Percentiles rank a stretch among this genome's conserved stretches.
These are phyloP conservation scores for Melospiza melodia DNA, from an alignment of 2,113 vertebrate genomes.

Conservation along the genomic window DNA sequence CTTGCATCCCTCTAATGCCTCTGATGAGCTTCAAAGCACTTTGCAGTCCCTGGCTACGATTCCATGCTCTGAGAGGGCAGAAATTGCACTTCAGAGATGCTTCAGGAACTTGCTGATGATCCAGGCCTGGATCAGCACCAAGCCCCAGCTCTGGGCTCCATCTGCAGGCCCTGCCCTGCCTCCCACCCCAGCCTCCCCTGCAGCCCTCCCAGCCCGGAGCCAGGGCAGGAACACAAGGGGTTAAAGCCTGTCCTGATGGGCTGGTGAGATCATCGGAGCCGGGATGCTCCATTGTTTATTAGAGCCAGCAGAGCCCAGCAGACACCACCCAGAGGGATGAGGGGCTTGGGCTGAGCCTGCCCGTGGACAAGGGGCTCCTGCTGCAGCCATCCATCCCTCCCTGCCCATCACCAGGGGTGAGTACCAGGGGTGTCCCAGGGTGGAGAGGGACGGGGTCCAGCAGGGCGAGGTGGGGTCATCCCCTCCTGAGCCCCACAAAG, in stretches of 20 bases:
- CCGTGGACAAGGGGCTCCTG: neutral
- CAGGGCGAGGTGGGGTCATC: rapidly evolving
- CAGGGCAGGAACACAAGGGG: slow-evolving; percentile 22
- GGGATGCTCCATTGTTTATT: slow-evolving; percentile 48
- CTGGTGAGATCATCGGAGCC: slow-evolving; percentile 68
- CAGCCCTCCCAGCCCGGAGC: neutral
- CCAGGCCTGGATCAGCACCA: neutral
- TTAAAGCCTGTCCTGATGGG: slow-evolving; percentile 32
- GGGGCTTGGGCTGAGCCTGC: neutral
- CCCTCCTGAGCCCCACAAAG: neutral
- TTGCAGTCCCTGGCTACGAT: neutral
- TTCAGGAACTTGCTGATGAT: neutral
- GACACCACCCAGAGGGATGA: slow-evolving; percentile 31
- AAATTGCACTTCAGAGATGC: neutral
- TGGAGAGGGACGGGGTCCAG: neutral
- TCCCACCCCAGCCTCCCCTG: neutral
- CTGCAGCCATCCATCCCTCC: neutral
- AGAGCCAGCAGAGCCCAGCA: slow-evolving; percentile 17
- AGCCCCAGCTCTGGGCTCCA: neutral
- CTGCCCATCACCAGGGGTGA: neutral
- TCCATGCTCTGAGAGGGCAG: neutral
- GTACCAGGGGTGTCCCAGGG: neutral
- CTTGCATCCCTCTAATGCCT: neutral
- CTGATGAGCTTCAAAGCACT: neutral
- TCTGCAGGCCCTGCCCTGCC: neutral